Conservation (phyloP, 2,888 invertebrate genomes). For the Pseudanteris insignis region DNA sequence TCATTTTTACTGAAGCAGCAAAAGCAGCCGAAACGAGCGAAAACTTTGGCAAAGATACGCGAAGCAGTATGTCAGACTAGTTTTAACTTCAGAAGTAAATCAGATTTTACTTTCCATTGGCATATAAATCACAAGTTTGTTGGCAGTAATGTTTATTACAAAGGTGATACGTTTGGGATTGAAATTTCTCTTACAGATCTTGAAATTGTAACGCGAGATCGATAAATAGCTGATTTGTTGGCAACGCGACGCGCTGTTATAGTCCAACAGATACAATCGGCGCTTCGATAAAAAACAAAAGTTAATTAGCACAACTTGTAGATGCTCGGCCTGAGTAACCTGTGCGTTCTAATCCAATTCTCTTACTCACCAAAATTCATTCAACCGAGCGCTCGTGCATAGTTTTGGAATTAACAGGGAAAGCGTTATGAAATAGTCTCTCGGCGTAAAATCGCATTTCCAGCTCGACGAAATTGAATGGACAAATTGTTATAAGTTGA, state of each 20-base stretch:
- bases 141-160: background rate
- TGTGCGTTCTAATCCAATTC: conserved; percentile 6
- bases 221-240: too few relatives aligned
- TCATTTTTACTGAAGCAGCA: too few relatives aligned
- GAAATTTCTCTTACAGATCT: too few relatives aligned
- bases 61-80: background rate
- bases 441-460: background rate
- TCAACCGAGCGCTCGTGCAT: conserved; percentile 2
- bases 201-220: too few relatives aligned
- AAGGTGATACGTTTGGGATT: too few relatives aligned
- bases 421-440: too few relatives aligned
- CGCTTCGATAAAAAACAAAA: too few relatives aligned
- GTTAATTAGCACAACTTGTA: conserved; percentile 17
- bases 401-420: conserved; percentile 1
- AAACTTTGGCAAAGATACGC: background rate
- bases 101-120: background rate
- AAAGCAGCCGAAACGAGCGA: background rate
- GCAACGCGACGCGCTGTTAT: too few relatives aligned
- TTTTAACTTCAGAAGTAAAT: background rate
- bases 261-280: too few relatives aligned
- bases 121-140: background rate
- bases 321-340: conserved; percentile 14
- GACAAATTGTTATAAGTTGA: too few relatives aligned
- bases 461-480: background rate
- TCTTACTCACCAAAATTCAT: conserved; percentile 10